Evolutionary conservation across 2,888 invertebrate species (phyloP), one percentile per base, ranked within the genome.

Genomic region (Drosophila pseudotakahashii): DNA sequence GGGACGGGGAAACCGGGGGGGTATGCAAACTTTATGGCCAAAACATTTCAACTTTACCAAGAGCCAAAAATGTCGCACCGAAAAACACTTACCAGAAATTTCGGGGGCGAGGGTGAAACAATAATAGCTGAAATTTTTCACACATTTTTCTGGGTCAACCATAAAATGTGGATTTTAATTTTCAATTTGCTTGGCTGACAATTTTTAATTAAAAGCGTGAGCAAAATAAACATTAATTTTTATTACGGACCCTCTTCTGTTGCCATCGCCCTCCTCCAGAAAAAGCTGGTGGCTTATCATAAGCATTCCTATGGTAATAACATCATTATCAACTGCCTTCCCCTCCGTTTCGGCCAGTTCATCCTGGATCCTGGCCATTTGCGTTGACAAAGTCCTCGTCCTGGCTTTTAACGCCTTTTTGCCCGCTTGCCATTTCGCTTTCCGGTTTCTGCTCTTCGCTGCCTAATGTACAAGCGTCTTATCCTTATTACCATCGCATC

Each of bases 401-500:
- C 13, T 69, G 74, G 71, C 81, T 81, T 81, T 83, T 81, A 81
- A 81, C 81, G 83, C 81, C 82, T 75, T 69, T 67, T 72, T 50
- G 58, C 37, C 19, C 26, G 39, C 39, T 55, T 23, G 64, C 50
- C 64, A 19, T 39, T 80, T 58, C 78, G 79, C 79, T 59, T 75
- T 79, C 76, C 61, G 64, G 68, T 73, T 68, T 19, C 52, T 39
- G 52, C 39, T 39, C n/a, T 59, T 59, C 41, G 50, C 59, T 63
- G 74, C 54, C 69, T 73, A 73, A 73, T 75, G 70, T 68, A 69
- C 68, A 70, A 63, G 63, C 63, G 70, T 59, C 74, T 79, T 85
- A 84, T 85, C 83, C 83, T 77, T 81, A 81, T 75, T 74, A 79
- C 85, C 85, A 85, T 82, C 82, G 75, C 81, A 79, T 79, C 81